Evolutionary conservation across 1,140 invertebrate genomes (phyloP).

Genomic region (Hyphantria cunea): DNA sequence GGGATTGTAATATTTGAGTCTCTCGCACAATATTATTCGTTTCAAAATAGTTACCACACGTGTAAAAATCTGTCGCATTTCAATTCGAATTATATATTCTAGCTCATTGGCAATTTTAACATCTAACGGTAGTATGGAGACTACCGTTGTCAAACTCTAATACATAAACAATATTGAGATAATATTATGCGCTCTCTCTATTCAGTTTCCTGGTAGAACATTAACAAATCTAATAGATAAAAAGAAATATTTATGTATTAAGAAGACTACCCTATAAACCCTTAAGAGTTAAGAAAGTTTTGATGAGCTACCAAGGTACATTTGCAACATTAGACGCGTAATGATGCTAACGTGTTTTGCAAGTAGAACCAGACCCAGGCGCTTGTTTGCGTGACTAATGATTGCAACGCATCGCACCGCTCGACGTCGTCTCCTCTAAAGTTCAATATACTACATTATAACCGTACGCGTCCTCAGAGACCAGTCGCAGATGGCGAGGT

Average conservation of each 20-base stretch:
- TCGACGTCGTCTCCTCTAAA: conserved; percentile 25
- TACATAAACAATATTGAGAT: conserved; percentile 46
- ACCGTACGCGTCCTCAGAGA: conserved; percentile 41
- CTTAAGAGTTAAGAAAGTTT: neutral
- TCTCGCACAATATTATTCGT: no score
- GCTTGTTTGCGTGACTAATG: conserved; percentile 26
- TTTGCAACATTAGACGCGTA: conserved; percentile 16
- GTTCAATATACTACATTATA: conserved; percentile 44
- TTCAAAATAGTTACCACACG: neutral
- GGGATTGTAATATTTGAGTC: no score
- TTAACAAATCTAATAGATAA: conserved; percentile 22
- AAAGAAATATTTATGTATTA: conserved; percentile 3
- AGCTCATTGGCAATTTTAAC: conserved; percentile 40
- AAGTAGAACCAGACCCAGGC: conserved; percentile 21
- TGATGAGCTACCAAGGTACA: conserved; percentile 2
- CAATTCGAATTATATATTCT: conserved; percentile 24
- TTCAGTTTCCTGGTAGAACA: conserved; percentile 20
- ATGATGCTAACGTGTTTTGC: conserved; percentile 29
- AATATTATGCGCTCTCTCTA: conserved; percentile 25
- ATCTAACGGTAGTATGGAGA: conserved; percentile 40
- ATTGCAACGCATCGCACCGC: conserved; percentile 19
- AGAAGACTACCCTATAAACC: neutral
- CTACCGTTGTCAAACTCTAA: conserved; percentile 45
- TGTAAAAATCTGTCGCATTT: conserved; percentile 22
- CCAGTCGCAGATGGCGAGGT: conserved; percentile 57